Conservation (phyloP, 1,140 invertebrate genomes). For the Uloborus diversus region DNA sequence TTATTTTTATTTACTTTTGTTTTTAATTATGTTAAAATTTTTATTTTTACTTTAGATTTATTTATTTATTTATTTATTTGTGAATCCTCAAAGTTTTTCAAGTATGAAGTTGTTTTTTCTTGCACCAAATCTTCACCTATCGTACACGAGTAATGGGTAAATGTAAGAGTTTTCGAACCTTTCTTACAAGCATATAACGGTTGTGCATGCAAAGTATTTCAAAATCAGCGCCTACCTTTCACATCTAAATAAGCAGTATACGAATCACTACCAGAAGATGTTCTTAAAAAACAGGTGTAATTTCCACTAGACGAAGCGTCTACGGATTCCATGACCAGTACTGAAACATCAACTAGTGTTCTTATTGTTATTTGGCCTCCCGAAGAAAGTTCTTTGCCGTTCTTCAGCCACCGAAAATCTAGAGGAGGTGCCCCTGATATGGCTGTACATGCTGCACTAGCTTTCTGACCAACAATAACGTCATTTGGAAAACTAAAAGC, state of each 20-base stretch:
- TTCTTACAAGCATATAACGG: no score
- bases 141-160: no score
- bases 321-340: conserved; percentile 28
- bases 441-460: conserved; percentile 29
- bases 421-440: conserved; percentile 35
- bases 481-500: conserved; percentile 40
- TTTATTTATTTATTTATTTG: no score
- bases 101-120: no score
- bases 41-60: no score
- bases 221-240: no score
- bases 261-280: conserved; percentile 58
- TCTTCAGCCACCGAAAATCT: conserved; percentile 38
- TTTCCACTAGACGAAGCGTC: conserved; percentile 59
- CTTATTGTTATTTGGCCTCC: not conserved
- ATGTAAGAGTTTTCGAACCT: no score
- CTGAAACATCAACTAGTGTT: conserved; percentile 23
- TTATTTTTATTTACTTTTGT: no score
- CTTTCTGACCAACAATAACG: conserved; percentile 42
- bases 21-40: no score
- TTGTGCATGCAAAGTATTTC: no score
- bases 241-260: conserved; percentile 52
- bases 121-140: no score
- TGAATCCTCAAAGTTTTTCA: no score
- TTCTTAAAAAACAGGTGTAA: conserved; percentile 61
- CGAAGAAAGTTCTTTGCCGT: conserved; percentile 35